phyloP scores from a whole-genome alignment of 2,888 invertebrate genomes.

The Drosophila sordidula region DNA sequence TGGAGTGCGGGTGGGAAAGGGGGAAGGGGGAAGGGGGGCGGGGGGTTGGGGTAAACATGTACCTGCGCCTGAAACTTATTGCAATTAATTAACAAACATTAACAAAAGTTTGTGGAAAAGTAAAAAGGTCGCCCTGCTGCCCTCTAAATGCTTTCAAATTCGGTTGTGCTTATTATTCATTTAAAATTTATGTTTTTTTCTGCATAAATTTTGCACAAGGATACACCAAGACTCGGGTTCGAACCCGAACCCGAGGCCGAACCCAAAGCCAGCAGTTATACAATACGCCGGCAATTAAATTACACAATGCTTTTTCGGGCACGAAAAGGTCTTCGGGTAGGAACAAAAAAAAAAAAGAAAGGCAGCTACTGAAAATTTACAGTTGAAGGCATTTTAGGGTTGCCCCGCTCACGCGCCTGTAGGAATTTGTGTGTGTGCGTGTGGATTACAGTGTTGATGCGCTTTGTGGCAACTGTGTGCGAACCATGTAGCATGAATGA shows the following conservation, averaged over 20 bases:
- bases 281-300: slow-evolving; percentile 65
- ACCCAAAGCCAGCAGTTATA: slow-evolving; percentile 13
- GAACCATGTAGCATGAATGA: slow-evolving; percentile 53
- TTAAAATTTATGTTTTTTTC: slow-evolving; percentile 37
- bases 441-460: slow-evolving; percentile 40
- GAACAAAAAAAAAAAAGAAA: slow-evolving; percentile 22
- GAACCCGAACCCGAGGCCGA: not conserved
- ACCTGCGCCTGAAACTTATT: slow-evolving; percentile 46
- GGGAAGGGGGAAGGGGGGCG: too few species aligned
- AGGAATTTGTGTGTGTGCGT: slow-evolving; percentile 1
- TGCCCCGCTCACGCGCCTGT: slow-evolving; percentile 13
- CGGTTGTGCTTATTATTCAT: slow-evolving; percentile 52
- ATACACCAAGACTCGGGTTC: slow-evolving; percentile 5
- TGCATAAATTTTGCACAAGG: slow-evolving; percentile 47
- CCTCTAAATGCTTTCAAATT: slow-evolving; percentile 39
- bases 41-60: not conserved
- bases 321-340: slow-evolving; percentile 43
- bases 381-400: slow-evolving; percentile 64
- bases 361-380: slow-evolving; percentile 53
- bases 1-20: too few species aligned
- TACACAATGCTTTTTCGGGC: slow-evolving; percentile 49
- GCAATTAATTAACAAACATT: slow-evolving; percentile 64
- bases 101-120: slow-evolving; percentile 31
- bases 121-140: slow-evolving; percentile 22
- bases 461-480: slow-evolving; percentile 41